Conservation (phyloP, 1,140 invertebrate species). For the Lepidurus arcticus region DNA sequence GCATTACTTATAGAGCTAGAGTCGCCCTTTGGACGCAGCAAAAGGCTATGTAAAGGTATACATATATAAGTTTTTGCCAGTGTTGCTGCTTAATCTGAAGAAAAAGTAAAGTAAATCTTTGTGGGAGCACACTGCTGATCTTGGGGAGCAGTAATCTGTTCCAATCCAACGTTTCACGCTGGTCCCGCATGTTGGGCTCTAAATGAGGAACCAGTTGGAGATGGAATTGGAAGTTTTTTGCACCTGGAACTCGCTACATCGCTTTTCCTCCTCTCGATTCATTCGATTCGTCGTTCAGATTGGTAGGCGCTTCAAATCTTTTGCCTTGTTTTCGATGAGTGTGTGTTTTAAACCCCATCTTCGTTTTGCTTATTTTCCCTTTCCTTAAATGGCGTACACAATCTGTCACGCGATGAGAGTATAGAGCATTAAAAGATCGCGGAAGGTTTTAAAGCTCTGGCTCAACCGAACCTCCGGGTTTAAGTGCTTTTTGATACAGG, state of each 20-base stretch:
- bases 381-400: neutral
- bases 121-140: slow-evolving; percentile 9
- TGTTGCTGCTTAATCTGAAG: neutral
- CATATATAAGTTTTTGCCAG: neutral
- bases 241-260: neutral
- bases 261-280: neutral
- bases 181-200: slow-evolving; percentile 16
- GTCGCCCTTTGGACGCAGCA: too few species aligned
- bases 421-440: neutral
- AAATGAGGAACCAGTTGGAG: slow-evolving; percentile 18
- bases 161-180: slow-evolving; percentile 21
- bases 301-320: neutral
- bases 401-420: neutral
- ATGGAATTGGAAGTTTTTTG: neutral
- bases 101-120: neutral
- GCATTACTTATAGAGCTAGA: neutral
- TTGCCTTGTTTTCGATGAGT: neutral
- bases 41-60: too few species aligned
- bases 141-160: neutral
- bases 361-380: neutral
- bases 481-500: neutral
- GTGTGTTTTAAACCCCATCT: neutral
- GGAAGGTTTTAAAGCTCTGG: neutral
- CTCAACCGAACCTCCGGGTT: neutral
- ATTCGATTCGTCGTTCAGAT: neutral